These are phyloP conservation scores for Ylistrum balloti DNA, from an alignment of 1,140 invertebrate genomes.

Conservation along the genomic window DNA sequence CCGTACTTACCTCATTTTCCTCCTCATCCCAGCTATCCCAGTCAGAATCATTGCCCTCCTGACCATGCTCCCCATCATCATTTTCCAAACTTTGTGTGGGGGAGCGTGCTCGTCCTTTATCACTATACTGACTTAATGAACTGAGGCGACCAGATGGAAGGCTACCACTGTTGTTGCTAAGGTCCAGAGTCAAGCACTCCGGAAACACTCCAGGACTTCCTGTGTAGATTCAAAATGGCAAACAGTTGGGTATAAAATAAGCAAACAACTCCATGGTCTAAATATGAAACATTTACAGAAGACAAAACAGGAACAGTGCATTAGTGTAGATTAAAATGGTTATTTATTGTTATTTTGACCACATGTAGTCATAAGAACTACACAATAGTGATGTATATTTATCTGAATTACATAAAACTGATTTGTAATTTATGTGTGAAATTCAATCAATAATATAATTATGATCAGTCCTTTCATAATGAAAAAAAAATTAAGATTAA, in stretches of 20 bases:
- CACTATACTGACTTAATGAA: conserved; percentile 65
- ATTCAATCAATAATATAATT: neutral
- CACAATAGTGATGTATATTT: too few species aligned
- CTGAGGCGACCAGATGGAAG: conserved; percentile 65
- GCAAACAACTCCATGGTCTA: too few species aligned
- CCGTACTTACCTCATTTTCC: conserved; percentile 67
- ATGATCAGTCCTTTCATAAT: neutral
- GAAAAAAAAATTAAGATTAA: too few species aligned
- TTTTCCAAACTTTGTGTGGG: conserved; percentile 53
- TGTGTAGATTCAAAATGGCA: neutral
- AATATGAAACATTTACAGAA: too few species aligned
- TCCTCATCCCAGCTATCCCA: conserved; percentile 78
- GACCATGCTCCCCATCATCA: conserved; percentile 26
- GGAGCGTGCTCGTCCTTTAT: conserved; percentile 51
- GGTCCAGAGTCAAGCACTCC: conserved; percentile 71
- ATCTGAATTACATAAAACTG: too few species aligned
- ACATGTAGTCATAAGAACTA: too few species aligned
- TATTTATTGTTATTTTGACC: too few species aligned
- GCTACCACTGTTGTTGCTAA: conserved; percentile 73
- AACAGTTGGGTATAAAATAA: too few species aligned
- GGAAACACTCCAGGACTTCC: conserved; percentile 61
- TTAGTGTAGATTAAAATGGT: too few species aligned
- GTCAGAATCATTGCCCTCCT: conserved; percentile 68
- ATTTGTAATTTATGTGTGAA: too few species aligned
- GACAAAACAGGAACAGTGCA: too few species aligned